Base-by-base conservation (phyloP, 2,888 invertebrate species). In the Chamaedrilus cognettii region DNA sequence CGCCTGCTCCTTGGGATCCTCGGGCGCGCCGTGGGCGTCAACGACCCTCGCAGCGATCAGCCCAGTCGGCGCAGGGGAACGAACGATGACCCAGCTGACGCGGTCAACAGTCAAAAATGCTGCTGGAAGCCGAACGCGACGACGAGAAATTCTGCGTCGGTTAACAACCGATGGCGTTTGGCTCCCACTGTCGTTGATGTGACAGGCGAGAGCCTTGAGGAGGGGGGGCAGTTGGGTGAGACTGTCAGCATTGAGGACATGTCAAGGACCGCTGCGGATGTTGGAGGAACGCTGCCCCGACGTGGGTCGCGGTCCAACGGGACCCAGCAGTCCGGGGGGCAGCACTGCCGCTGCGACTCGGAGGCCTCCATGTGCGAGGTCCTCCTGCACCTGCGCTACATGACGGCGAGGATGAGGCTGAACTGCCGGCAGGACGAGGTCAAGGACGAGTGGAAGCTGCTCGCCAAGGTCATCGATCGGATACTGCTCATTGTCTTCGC, bases 401-500 rank as follows among this genome's bases (percentile, higher is more conserved):
- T 74, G 26, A 73, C 74, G 19, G 34, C 31, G 11, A 66, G 67
- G 31, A 31, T 74, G 60, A 68, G 66, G 34, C 73, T 70, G 3
- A 60, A 68, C 19, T 68, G 70, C 5, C 67, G 70, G 52, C 62
- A 69, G 59, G 71, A 69, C 15, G 33, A 49, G 1, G 35, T 74
- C 2, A 68, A 66, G 33, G 60, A 61, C 2, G 72, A 74, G 58
- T 74, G 74, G 74, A 70, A 72, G 56, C 59, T 62, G 5, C 64
- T 70, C 28, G 74, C 74, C 23, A 70, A 67, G 51, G 60, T 73
- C 2, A 51, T 74, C 28, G 74, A 74, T 60, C 64, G 74, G 7
- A 70, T 74, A 49, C 72, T 73, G 28, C 68, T 74, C 5, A 33
- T 72, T 7, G 51, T 74, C 28, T 74, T 74, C 55, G 64, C 74